A percentile compares a stretch with the other conserved stretches of the same genome.
phyloP scores from a whole-genome alignment of 2,888 invertebrate genomes.

The Callyntrura sp. region DNA sequence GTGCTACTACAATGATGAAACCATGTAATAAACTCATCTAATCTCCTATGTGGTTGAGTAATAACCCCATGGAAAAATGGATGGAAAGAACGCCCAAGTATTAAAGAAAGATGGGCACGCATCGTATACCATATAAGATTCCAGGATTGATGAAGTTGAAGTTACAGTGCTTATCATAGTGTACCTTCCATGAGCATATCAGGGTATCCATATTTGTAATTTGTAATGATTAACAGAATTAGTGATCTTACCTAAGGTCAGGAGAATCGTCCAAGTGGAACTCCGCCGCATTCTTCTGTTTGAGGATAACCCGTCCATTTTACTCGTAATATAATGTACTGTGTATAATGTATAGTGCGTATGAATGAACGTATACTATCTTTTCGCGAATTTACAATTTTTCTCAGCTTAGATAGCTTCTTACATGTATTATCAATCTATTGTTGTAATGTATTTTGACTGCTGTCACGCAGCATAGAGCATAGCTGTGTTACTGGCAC shows the following conservation, averaged over 20 bases:
- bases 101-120: neutral
- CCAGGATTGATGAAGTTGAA: no score
- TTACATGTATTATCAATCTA: neutral
- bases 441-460: neutral
- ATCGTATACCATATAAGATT: neutral
- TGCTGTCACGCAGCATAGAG: neutral
- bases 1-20: neutral
- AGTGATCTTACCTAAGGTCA: conserved; percentile 58
- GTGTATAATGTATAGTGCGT: conserved; percentile 18
- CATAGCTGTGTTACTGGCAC: conserved; percentile 14
- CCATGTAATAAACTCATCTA: neutral
- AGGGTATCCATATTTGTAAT: no score
- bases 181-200: no score
- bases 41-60: neutral
- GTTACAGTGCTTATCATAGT: no score
- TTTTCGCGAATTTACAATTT: neutral
- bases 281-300: conserved; percentile 33
- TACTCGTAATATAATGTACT: conserved; percentile 1
- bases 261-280: conserved; percentile 51
- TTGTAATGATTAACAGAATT: neutral
- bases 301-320: conserved; percentile 39
- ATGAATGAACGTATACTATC: neutral
- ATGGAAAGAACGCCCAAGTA: neutral
- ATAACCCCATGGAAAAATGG: neutral
- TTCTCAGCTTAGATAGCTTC: neutral